Conservation (phyloP, 1,140 invertebrate species). For the Thaumatotibia leucotreta region DNA sequence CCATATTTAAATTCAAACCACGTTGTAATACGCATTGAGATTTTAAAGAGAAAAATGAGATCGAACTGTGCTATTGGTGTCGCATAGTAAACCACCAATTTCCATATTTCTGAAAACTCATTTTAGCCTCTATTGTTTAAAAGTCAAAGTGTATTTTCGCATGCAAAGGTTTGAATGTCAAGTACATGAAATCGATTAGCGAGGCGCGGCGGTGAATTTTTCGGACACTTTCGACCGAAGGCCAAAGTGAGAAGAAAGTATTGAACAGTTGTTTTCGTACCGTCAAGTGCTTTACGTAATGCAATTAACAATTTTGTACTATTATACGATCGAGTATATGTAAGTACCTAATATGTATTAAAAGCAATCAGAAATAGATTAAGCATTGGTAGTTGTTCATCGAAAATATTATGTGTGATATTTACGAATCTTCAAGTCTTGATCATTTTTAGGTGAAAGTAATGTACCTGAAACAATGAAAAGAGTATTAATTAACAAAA, state of each 20-base stretch:
- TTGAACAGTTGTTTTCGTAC: not conserved
- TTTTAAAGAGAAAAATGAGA: slow-evolving; percentile 51
- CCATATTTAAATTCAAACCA: slow-evolving; percentile 40
- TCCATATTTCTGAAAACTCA: slow-evolving; percentile 25
- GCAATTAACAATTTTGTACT: not conserved
- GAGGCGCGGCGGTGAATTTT: slow-evolving; percentile 45
- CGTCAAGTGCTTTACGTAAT: not conserved
- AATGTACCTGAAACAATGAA: not conserved
- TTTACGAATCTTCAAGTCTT: not conserved
- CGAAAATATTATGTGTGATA: not conserved
- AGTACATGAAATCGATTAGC: slow-evolving; percentile 68
- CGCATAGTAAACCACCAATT: slow-evolving; percentile 31
- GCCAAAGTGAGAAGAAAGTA: slow-evolving; percentile 22
- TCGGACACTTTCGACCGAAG: slow-evolving; percentile 59
- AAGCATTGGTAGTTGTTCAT: not conserved
- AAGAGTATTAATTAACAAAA: not conserved
- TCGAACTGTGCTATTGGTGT: slow-evolving; percentile 31
- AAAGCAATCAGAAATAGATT: not conserved
- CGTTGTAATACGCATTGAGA: slow-evolving; percentile 36
- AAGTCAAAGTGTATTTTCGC: slow-evolving; percentile 15
- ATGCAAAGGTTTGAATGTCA: slow-evolving; percentile 47
- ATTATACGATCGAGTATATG: not conserved
- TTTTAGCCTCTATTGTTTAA: slow-evolving; percentile 26
- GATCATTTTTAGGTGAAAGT: not conserved
- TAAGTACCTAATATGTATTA: not conserved